Conservation (phyloP, 92 coral and sea anemone species). For the Montipora capitata region DNA sequence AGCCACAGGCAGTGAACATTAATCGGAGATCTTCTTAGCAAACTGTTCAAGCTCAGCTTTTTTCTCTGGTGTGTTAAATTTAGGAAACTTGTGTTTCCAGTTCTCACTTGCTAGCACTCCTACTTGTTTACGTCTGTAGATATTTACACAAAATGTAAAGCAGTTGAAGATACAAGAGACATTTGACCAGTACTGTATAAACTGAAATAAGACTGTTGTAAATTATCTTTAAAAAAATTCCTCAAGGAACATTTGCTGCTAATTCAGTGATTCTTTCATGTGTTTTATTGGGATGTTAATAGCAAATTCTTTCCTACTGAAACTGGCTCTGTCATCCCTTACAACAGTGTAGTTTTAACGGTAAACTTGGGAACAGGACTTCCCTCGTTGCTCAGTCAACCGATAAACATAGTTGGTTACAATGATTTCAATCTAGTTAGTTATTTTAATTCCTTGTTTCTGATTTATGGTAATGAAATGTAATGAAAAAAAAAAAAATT, state of each 20-base stretch:
- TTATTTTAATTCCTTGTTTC: no score
- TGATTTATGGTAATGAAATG: no score
- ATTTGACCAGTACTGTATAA: not conserved
- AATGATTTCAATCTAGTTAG: no score
- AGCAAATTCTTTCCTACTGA: no score
- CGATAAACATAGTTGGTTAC: no score
- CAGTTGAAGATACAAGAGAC: not conserved
- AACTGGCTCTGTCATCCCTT: no score
- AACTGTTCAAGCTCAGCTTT: constrained; percentile 14
- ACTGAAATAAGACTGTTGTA: not conserved
- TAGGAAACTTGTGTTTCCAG: constrained; percentile 28
- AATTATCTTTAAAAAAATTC: not conserved
- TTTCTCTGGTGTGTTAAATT: constrained; percentile 23
- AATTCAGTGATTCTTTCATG: no score
- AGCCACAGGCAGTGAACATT: constrained; percentile 37
- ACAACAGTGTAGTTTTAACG: no score
- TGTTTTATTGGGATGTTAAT: no score
- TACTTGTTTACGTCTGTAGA: constrained; percentile 25
- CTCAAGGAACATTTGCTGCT: not conserved
- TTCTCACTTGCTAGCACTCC: constrained; percentile 34
- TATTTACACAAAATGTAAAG: constrained; percentile 1
- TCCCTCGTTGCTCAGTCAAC: no score
- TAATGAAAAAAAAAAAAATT: no score
- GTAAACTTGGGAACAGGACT: no score
- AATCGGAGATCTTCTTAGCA: constrained; percentile 30